Evolutionary conservation across 2,888 invertebrate species (phyloP).

Genomic region (Mythimna albipuncta): DNA sequence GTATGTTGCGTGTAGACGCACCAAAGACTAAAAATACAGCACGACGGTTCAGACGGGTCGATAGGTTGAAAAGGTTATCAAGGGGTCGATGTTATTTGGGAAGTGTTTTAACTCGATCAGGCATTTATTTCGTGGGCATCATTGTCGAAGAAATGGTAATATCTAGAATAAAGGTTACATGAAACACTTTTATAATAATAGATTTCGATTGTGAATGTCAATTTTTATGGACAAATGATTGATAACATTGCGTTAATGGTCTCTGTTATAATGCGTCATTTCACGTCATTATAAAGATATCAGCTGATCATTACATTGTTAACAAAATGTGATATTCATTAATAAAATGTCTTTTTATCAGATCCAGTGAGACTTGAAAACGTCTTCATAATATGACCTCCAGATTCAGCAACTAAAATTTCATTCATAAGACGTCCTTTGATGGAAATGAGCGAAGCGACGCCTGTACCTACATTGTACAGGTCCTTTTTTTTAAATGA

Average conservation of each 20-base stretch:
- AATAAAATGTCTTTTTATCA: not conserved
- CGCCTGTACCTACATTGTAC: no score
- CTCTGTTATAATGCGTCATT: constrained; percentile 5
- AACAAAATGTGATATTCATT: not conserved
- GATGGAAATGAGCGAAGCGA: not conserved
- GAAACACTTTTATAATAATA: not conserved
- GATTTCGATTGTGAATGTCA: not conserved
- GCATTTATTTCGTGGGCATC: not conserved
- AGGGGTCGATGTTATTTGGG: constrained; percentile 11
- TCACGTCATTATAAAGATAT: constrained; percentile 6
- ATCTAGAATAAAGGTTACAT: not conserved
- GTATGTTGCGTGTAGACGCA: constrained; percentile 63
- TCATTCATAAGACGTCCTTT: not conserved
- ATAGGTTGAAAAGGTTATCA: constrained; percentile 32
- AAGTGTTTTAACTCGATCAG: constrained; percentile 5
- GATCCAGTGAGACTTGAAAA: not conserved
- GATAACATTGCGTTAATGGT: constrained; percentile 4
- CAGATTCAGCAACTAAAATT: not conserved
- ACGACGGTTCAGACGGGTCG: constrained; percentile 41
- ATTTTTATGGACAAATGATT: not conserved
- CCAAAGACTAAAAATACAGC: constrained; percentile 61
- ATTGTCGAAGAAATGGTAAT: not conserved
- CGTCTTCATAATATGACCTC: not conserved
- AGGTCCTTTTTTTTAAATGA: not conserved
- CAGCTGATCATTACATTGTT: not conserved